Evolutionary conservation across 1,140 invertebrate genomes (phyloP), one percentile per base, ranked within the genome.

Genomic region (Meloidogyne floridensis): DNA sequence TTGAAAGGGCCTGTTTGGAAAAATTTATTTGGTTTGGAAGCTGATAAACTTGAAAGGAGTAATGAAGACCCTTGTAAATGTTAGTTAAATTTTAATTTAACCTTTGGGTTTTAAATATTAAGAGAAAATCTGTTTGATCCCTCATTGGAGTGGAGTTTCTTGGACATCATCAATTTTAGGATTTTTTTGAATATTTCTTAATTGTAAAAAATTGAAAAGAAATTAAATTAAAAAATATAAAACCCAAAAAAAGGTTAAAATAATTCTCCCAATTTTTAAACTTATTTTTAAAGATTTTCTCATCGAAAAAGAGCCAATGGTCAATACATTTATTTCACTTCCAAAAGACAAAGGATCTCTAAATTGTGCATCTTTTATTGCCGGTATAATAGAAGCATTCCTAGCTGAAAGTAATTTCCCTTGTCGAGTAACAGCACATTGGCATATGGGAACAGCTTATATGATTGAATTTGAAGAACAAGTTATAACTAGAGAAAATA

Each of bases 361-460:
- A 0, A 99, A 98, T 90, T 98, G 96, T 92, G 96, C 97, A n/a
- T 95, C 96, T 69, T 99, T 98, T 90, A 94, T 95, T 84, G 97
- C 96, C 84, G 98, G 98, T 56, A 98, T 99, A 79, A 94, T 99
- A 77, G 97, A 99, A 92, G 95, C 96, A 83, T 94, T 98, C 72
- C 92, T 99, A 11, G 95, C 94, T 85, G 84, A 82, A 15, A 87
- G 83, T 81, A 90, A 90, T 77, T 90, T 90, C 77, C 84, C 89
- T n/a, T 90, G 89, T 80, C 84, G 87, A 80, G 89, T 90, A 15
- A 85, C 85, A 2, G 89, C 96, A 2, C 96, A 98, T 91, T 98
- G 96, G 96, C 96, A 99, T 90, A 97, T 98, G 91, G 97, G 97
- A 82, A 98, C 97, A 20, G 98, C 97, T 1, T 98, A 98, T 88